Base-by-base conservation (phyloP, 2,888 invertebrate species). In the Drosophila sordidula region DNA sequence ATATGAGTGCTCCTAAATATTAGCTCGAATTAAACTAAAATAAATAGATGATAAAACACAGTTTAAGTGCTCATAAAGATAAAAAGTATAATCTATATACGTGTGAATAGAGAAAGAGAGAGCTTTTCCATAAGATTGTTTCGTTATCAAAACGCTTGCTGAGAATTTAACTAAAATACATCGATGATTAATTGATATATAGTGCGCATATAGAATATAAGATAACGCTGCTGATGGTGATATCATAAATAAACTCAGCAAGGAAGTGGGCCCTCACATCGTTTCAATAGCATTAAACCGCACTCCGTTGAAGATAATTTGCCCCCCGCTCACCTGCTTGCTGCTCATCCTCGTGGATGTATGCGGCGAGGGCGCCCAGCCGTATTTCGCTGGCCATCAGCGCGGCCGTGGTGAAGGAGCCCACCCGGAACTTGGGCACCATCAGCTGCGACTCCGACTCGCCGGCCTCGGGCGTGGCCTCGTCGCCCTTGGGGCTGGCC, bases 351-450 rank as follows among this genome's bases (percentile, higher is more conserved):
- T 90, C 91, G 36, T 90, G 79, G 87, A 91, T 92, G 46, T 92
- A 92, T 14, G 92, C 92, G 1, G 92, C 92, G 49, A 92, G 75
- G 4, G 92, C 91, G 9, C 92, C 92, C 65, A 92, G 67, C 42
- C 92, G 90, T 0, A 78, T 87, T 47, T 92, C 90, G 44, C 86
- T 92, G 54, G 85, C 86, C 87, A 91, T 87, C 8, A 90, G 83
- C 4, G 90, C 91, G 36, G 91, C 91, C 0, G 90, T 90, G 29
- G 92, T 92, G 50, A 90, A 92, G 11, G 94, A 94, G 3, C 95
- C 95, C 34, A 95, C 92, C 89, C 95, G 95, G 90, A 95, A 95
- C 78, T 94, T 94, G 8, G 95, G 95, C 59, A 94, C 93, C 70
- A 94, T 93, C 16, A 89, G 81, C 90, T 87, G 93, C 89, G 85